A percentile compares a stretch with the other conserved stretches of the same genome.
Evolutionary conservation across 2,888 invertebrate genomes (phyloP).

Genomic region (Lypha dubia): DNA sequence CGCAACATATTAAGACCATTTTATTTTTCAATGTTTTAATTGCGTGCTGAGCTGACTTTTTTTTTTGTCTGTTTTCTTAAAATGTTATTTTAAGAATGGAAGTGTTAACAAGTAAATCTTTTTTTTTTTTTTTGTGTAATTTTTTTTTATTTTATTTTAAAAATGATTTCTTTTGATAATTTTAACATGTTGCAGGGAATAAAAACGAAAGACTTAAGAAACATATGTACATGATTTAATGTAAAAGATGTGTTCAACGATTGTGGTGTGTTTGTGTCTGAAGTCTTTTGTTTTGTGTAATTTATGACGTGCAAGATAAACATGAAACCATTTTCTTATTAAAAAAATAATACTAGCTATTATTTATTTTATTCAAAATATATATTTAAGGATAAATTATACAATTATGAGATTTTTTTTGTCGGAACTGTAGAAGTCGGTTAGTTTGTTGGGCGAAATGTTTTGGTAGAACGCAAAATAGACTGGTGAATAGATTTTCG

Average conservation of each 20-base stretch:
- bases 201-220: slow-evolving; percentile 57
- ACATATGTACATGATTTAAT: slow-evolving; percentile 43
- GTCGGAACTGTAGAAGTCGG: no score
- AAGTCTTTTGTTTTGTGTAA: slow-evolving; percentile 30
- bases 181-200: slow-evolving; percentile 23
- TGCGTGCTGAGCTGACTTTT: slow-evolving; percentile 50
- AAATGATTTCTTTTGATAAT: slow-evolving; percentile 64
- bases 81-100: slow-evolving; percentile 42
- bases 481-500: no score
- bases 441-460: no score
- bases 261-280: slow-evolving; percentile 19
- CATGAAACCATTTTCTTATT: slow-evolving; percentile 8
- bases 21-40: slow-evolving; percentile 53
- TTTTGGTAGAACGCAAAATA: no score
- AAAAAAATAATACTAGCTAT: slow-evolving; percentile 9
- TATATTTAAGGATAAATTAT: neutral
- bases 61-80: slow-evolving; percentile 8
- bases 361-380: neutral
- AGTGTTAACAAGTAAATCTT: slow-evolving; percentile 63
- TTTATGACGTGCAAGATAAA: slow-evolving; percentile 34
- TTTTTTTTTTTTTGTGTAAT: slow-evolving; percentile 12
- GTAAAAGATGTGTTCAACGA: slow-evolving; percentile 33
- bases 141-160: slow-evolving; percentile 12
- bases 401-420: neutral
- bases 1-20: slow-evolving; percentile 45